A percentile compares a stretch with the other conserved stretches of the same genome.
phyloP scores from a whole-genome alignment of 1,140 invertebrate species.

The Hypothenemus hampei region DNA sequence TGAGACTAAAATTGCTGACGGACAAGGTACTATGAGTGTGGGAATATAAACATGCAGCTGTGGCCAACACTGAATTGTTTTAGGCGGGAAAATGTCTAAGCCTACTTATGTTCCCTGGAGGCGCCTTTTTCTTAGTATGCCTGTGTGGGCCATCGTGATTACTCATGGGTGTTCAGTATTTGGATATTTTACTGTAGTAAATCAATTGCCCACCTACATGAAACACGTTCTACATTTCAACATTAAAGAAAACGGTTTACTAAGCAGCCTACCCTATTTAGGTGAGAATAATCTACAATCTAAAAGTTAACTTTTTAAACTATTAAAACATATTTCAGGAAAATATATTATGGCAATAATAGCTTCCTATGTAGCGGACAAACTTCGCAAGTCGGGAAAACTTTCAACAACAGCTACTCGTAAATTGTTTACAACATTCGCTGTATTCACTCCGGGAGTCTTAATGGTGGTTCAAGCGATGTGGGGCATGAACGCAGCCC shows the following conservation, averaged over 20 bases:
- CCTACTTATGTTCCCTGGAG: constrained; percentile 73
- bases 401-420: constrained; percentile 65
- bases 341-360: constrained; percentile 73
- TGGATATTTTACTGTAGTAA: constrained; percentile 91
- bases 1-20: constrained; percentile 62
- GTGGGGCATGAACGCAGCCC: constrained; percentile 60
- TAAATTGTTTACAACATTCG: constrained; percentile 63
- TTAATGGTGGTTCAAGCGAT: constrained; percentile 68
- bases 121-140: constrained; percentile 68
- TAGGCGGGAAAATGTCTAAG: constrained; percentile 44
- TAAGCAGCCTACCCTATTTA: constrained; percentile 83
- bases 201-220: constrained; percentile 92
- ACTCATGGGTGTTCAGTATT: constrained; percentile 90
- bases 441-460: constrained; percentile 56
- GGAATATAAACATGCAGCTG: no score
- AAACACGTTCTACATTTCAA: constrained; percentile 82
- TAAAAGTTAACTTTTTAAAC: not conserved
- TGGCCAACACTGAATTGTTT: no score
- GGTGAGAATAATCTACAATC: constrained; percentile 41
- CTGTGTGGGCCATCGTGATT: constrained; percentile 89
- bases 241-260: constrained; percentile 78
- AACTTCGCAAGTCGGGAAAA: constrained; percentile 56
- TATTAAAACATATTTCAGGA: constrained; percentile 51
- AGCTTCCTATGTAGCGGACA: constrained; percentile 65
- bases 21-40: no score